Evolutionary conservation across 2,888 invertebrate species (phyloP), one percentile per base, ranked within the genome.

Genomic region (Caenorhabditis sp.): DNA sequence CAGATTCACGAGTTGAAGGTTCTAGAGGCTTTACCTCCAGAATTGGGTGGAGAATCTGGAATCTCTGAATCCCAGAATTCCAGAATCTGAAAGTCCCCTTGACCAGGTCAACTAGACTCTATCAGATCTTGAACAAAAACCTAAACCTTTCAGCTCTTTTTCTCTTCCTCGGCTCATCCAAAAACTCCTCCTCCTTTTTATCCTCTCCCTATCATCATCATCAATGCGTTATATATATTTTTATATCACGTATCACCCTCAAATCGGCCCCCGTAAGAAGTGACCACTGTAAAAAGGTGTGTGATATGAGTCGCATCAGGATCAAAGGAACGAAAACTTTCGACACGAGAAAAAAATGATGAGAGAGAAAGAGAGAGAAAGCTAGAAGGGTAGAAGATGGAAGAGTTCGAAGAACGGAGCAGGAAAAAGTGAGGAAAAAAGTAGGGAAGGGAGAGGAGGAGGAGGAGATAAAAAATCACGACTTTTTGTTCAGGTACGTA

Each of bases 401-500:
- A 28, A 51, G 58, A 22, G 44, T 22, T 59, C 61, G 61, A 73
- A 61, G 61, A 61, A 73, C 61, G 51, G 58, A 35, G 28, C 19
- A 49, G 35, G 35, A 56, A 38, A 41, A 28, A 19, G 26, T 22
- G 31, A 35, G 5, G 6, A 4, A 22, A 38, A 38, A 28, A 38
- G 10, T 16, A 2, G 24, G 49, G 16, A n/a, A 19, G 28, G 22
- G 41, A 26, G 38, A 26, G 51, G 14, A 44, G 16, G n/a, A 28
- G 44, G 28, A 47, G 70, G 19, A 41, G 54, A 74, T 54, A 61
- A 64, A 74, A 74, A 74, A 74, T 64, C 74, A 74, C 74, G 54
- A 41, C 63, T 63, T 74, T 64, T 74, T 74, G 74, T 54, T 63
- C 74, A 74, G 74, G 64, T 74, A 61, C 38, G n/a, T n/a, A 41